Percentiles rank a stretch among this genome's conserved stretches.
These are phyloP conservation scores for Hydropsyche tenuis DNA, from an alignment of 1,140 invertebrate species.

Conservation along the genomic window DNA sequence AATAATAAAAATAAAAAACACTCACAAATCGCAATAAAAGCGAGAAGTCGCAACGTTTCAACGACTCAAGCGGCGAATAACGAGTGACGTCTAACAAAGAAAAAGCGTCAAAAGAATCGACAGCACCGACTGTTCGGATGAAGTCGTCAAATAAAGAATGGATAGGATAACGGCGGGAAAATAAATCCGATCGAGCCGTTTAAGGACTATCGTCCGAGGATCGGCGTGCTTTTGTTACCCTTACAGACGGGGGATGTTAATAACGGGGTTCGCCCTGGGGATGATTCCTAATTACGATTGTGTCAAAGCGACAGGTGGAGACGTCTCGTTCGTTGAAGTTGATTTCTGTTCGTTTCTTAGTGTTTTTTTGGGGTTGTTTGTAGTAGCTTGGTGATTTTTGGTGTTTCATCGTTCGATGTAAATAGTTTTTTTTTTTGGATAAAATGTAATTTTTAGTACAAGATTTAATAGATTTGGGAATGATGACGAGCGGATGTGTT, in stretches of 20 bases:
- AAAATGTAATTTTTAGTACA: too few species aligned
- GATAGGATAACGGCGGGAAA: neutral
- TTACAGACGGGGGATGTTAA: slow-evolving; percentile 13
- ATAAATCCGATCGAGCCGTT: slow-evolving; percentile 28
- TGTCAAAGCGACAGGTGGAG: slow-evolving; percentile 44
- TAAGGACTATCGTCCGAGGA: neutral
- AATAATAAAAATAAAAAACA: slow-evolving; percentile 6
- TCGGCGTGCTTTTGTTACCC: neutral
- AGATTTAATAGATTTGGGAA: too few species aligned
- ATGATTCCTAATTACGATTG: slow-evolving; percentile 48
- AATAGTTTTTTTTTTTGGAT: too few species aligned
- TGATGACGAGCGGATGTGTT: too few species aligned
- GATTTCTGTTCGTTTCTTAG: too few species aligned
- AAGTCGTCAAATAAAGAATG: slow-evolving; percentile 8
- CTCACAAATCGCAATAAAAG: too few species aligned
- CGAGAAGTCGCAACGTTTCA: neutral
- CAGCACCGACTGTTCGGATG: neutral
- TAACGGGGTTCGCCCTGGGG: slow-evolving; percentile 3
- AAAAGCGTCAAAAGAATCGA: neutral
- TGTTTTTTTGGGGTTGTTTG: too few species aligned
- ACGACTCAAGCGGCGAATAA: neutral
- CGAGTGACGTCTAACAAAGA: neutral
- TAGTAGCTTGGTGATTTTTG: too few species aligned
- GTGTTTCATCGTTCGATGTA: too few species aligned
- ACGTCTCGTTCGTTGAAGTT: too few species aligned